Conservation (phyloP, 2,113 vertebrate species). For the Datnioides undecimradiatus region DNA sequence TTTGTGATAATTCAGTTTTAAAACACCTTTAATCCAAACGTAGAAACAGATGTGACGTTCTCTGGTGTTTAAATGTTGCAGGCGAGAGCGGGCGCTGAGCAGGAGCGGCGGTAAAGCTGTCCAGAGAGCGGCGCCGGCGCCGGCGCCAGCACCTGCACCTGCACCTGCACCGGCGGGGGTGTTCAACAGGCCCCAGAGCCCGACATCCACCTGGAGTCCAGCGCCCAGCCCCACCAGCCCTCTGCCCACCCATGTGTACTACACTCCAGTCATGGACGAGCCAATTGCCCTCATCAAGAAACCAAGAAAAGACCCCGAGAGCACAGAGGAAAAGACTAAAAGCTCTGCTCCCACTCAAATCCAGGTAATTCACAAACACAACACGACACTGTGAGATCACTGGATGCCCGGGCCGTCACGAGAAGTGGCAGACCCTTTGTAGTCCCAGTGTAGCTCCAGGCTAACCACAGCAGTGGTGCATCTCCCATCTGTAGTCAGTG, state of each 20-base stretch:
- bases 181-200: constrained; percentile 75
- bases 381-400: neutral
- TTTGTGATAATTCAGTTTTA: neutral
- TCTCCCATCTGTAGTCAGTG: constrained; percentile 55
- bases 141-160: too few relatives aligned
- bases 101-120: constrained; percentile 64
- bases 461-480: constrained; percentile 49
- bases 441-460: constrained; percentile 64
- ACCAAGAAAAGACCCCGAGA: constrained; percentile 77
- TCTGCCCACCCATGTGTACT: constrained; percentile 75
- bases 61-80: constrained; percentile 56
- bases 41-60: neutral
- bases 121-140: constrained; percentile 62
- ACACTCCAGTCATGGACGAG: constrained; percentile 83
- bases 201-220: constrained; percentile 80
- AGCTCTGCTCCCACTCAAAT: constrained; percentile 63
- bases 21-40: too few relatives aligned
- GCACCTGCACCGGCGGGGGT: constrained; percentile 34
- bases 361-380: constrained; percentile 76
- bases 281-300: constrained; percentile 87
- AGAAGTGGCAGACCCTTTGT: constrained; percentile 34
- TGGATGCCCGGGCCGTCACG: neutral
- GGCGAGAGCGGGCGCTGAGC: constrained; percentile 80
- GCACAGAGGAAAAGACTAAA: constrained; percentile 67
- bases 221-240: constrained; percentile 78